Percentiles rank a stretch among this genome's conserved stretches.
These are phyloP conservation scores for Oryzias sinensis DNA, from an alignment of 2,797 vertebrate genomes.

Conservation along the genomic window DNA sequence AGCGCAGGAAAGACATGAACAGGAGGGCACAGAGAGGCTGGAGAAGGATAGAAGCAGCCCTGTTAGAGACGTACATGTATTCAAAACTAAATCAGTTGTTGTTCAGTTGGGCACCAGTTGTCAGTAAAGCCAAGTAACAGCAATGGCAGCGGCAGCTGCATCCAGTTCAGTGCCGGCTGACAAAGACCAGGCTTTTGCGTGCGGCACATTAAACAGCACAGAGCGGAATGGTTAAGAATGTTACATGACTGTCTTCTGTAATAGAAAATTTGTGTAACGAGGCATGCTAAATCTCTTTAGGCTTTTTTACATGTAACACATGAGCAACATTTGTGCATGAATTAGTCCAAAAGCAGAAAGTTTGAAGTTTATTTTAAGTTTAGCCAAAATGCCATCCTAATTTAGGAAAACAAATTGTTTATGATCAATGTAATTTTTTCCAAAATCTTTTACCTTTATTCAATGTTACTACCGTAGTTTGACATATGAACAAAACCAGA, in stretches of 20 bases:
- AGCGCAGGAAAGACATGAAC: constrained; percentile 32
- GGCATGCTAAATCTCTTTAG: constrained; percentile 14
- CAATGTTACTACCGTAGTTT: no score
- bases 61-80: constrained; percentile 16
- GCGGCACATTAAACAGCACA: constrained; percentile 31
- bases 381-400: no score
- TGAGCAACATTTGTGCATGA: constrained; percentile 4
- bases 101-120: constrained; percentile 46
- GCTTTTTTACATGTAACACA: constrained; percentile 2
- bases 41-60: constrained; percentile 34
- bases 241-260: constrained; percentile 39
- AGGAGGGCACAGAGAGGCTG: constrained; percentile 21
- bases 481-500: no score
- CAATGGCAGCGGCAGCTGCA: constrained; percentile 65
- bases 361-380: neutral
- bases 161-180: constrained; percentile 43
- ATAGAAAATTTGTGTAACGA: constrained; percentile 25
- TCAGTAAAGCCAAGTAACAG: constrained; percentile 42
- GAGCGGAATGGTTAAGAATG: constrained; percentile 54
- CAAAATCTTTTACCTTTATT: no score
- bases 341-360: neutral
- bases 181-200: constrained; percentile 55
- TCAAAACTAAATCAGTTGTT: constrained; percentile 55
- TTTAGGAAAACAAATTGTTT: no score
- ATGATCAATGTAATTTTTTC: no score